These are phyloP conservation scores for Hypothenemus hampei DNA, from an alignment of 1,140 invertebrate species.

Conservation along the genomic window DNA sequence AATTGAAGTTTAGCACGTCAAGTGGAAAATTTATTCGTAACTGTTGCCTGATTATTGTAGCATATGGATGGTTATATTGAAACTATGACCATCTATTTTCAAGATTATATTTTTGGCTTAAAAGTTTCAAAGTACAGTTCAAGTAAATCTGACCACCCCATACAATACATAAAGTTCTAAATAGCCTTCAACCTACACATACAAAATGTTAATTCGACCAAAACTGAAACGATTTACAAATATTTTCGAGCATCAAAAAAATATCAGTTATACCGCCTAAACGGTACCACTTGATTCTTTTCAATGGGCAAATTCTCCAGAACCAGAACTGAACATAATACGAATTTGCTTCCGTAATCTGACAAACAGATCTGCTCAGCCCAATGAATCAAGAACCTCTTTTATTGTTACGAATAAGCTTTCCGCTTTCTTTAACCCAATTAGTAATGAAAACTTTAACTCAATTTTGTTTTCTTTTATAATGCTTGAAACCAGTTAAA, in stretches of 20 bases:
- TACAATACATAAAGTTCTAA: no score
- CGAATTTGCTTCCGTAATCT: neutral
- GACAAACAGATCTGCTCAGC: neutral
- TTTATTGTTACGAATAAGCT: neutral
- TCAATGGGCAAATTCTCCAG: neutral
- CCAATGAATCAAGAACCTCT: neutral
- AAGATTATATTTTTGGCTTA: no score
- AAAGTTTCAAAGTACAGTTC: no score
- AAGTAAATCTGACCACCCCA: no score
- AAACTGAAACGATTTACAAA: neutral
- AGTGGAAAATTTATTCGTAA: slow-evolving; percentile 23
- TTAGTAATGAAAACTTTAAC: no score
- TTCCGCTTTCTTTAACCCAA: neutral
- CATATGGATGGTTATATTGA: no score
- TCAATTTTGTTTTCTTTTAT: no score
- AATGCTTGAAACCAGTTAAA: no score
- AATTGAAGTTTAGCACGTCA: slow-evolving; percentile 14
- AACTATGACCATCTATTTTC: no score
- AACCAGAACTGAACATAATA: neutral
- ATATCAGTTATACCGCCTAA: neutral
- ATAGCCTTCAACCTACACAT: no score
- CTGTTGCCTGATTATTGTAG: no score
- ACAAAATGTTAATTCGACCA: neutral
- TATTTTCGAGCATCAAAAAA: neutral
- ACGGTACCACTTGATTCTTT: slow-evolving; percentile 4